Base-by-base conservation (phyloP, 2,888 invertebrate species). In the Conchocele bisecta region DNA sequence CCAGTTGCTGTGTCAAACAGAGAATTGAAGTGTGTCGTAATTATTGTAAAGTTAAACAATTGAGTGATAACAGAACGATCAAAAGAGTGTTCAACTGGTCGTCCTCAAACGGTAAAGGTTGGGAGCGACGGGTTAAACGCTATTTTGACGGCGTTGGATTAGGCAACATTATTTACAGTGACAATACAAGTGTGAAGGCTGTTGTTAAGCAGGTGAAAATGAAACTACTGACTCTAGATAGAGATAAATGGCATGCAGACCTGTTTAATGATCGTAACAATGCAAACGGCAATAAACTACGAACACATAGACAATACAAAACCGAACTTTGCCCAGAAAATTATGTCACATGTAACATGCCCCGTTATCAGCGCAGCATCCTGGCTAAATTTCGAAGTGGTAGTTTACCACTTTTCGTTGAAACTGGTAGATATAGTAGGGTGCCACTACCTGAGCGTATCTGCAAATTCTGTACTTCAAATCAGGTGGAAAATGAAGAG, bases 281-380 rank as follows among this genome's bases (percentile, higher is more conserved):
- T n/a, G 17, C 6, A 42, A 28, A 35, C 20, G 31, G 59, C 5
- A 44, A 59, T 28, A 59, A 59, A 33, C 35, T 59, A 24, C 29
- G 59, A 5, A 59, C 46, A 26, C 44, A 58, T 22, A 44, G 42
- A 28, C 31, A 44, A 13, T 58, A 22, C 11, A 58, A 58, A 58
- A 44, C 57, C n/a, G n/a, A n/a, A n/a, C n/a, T n/a, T n/a, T n/a
- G n/a, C n/a, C n/a, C n/a, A n/a, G n/a, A n/a, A n/a, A n/a, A n/a
- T n/a, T n/a, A n/a, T n/a, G n/a, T n/a, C n/a, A n/a, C n/a, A n/a
- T n/a, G n/a, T n/a, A n/a, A n/a, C n/a, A n/a, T n/a, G n/a, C n/a
- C n/a, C n/a, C n/a, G n/a, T n/a, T n/a, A n/a, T n/a, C n/a, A n/a
- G n/a, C n/a, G n/a, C n/a, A n/a, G n/a, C n/a, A n/a, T n/a, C n/a